Percentiles rank a stretch among this genome's conserved stretches.
These are phyloP conservation scores for Phyto melanocephala DNA, from an alignment of 2,888 invertebrate species.

Conservation along the genomic window DNA sequence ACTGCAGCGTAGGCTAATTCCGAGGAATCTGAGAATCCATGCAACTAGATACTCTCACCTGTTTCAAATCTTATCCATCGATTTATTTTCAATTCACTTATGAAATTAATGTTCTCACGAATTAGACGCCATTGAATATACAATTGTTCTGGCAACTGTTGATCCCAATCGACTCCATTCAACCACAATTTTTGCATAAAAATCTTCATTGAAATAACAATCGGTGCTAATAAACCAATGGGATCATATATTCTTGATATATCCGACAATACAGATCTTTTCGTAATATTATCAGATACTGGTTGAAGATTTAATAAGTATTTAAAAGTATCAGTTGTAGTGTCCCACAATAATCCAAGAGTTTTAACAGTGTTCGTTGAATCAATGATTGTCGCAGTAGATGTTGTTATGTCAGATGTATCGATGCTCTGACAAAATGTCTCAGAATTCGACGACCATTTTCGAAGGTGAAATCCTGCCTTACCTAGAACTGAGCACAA, in stretches of 20 bases:
- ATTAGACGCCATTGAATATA: not conserved
- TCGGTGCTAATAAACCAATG: constrained; percentile 17
- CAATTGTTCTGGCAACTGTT: not conserved
- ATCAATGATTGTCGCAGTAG: constrained; percentile 67
- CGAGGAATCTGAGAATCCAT: not conserved
- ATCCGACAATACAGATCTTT: constrained; percentile 38
- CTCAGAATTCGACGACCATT: constrained; percentile 26
- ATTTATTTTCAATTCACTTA: not conserved
- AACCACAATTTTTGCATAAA: constrained; percentile 46
- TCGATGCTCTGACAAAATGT: not conserved
- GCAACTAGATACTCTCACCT: not conserved
- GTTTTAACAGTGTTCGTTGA: constrained; percentile 57
- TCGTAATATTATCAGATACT: constrained; percentile 15
- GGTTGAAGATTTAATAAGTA: not conserved
- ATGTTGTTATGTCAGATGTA: not conserved
- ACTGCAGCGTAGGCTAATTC: not conserved
- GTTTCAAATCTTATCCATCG: not conserved
- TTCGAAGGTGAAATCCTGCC: not conserved
- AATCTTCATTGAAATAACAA: constrained; percentile 15
- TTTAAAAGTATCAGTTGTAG: constrained; percentile 4
- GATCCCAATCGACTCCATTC: not conserved
- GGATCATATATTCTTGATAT: constrained; percentile 36
- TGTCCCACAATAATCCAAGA: constrained; percentile 37
- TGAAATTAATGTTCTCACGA: not conserved
- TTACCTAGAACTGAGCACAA: not conserved